A percentile compares a stretch with the other conserved stretches of the same genome.
These are phyloP conservation scores for Pionites leucogaster DNA, from an alignment of 2,113 vertebrate genomes.

Conservation along the genomic window DNA sequence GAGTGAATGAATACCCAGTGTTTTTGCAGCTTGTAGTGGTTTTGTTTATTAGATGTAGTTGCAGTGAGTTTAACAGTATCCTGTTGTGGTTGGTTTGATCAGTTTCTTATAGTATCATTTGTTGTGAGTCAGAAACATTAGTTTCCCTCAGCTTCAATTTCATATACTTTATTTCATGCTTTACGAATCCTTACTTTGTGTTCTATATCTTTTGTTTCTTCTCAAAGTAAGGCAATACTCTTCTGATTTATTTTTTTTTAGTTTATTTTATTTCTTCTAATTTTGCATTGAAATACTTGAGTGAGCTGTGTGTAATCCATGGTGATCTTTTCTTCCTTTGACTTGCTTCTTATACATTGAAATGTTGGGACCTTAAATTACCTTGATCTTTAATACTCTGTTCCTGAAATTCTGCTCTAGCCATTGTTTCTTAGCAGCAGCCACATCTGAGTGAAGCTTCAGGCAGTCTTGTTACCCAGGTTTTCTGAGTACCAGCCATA, in stretches of 20 bases:
- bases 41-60: neutral
- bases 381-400: neutral
- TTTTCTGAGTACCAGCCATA: neutral
- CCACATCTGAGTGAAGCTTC: neutral
- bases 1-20: neutral
- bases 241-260: neutral
- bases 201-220: neutral
- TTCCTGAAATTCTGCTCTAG: constrained; percentile 3
- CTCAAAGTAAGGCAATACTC: neutral
- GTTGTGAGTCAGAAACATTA: neutral
- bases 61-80: neutral
- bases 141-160: neutral
- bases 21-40: neutral
- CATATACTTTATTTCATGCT: neutral
- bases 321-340: neutral
- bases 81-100: neutral
- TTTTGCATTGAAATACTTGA: neutral
- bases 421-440: neutral
- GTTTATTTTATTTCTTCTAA: neutral
- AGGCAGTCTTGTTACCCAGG: neutral
- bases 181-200: neutral
- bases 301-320: neutral
- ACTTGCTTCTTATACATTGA: neutral
- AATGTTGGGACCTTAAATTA: neutral
- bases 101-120: neutral